phyloP scores from a whole-genome alignment of 2,113 vertebrate species.

The Corythornis cristatus region DNA sequence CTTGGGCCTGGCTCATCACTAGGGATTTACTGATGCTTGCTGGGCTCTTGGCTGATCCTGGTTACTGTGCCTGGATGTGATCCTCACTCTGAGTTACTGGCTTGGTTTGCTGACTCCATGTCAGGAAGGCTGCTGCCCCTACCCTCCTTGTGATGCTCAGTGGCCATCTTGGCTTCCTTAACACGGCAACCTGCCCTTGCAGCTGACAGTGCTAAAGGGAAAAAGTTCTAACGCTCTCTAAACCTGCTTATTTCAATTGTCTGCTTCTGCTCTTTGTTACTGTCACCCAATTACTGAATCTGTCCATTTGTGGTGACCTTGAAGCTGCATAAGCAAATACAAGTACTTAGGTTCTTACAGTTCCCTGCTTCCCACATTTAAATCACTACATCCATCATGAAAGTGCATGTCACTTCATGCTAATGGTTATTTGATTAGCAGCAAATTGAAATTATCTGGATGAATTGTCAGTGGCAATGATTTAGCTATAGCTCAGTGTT shows the following conservation, averaged over 20 bases:
- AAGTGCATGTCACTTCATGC: neutral
- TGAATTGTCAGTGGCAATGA: neutral
- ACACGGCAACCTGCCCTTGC: neutral
- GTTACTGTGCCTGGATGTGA: neutral
- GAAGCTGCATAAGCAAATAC: neutral
- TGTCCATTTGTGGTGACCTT: neutral
- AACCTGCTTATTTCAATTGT: neutral
- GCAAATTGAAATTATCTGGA: conserved; percentile 44
- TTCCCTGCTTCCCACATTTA: neutral
- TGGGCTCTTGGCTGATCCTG: neutral
- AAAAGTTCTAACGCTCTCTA: neutral
- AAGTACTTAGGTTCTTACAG: neutral
- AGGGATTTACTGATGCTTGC: neutral
- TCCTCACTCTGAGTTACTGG: neutral
- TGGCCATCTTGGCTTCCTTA: neutral
- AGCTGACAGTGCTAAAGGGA: neutral
- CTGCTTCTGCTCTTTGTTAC: neutral
- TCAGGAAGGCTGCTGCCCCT: neutral
- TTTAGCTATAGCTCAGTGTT: neutral
- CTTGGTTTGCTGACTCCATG: neutral
- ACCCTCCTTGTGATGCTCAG: neutral
- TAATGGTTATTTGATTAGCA: conserved; percentile 47
- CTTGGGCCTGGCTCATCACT: neutral
- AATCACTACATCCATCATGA: conserved; percentile 26
- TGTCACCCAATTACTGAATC: neutral